A percentile compares a stretch with the other conserved stretches of the same genome.
Conservation (phyloP, 2,888 invertebrate genomes). For the Drosophila silvestris region DNA sequence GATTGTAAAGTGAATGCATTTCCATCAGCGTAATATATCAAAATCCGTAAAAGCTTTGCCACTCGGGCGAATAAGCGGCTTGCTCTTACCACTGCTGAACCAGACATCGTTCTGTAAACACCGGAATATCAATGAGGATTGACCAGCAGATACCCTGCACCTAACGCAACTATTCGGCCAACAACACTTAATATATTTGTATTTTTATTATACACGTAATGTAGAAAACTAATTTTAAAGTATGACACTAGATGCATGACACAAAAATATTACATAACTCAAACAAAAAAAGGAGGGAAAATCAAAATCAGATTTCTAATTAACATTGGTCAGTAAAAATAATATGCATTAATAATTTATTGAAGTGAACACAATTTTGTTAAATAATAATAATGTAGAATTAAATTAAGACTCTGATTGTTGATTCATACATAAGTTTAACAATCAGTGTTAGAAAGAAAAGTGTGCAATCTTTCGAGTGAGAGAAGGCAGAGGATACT, state of each 20-base stretch:
- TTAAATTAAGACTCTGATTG: background rate
- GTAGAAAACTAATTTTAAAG: background rate
- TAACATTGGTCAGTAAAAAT: background rate
- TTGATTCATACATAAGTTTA: background rate
- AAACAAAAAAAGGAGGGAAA: background rate
- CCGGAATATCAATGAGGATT: background rate
- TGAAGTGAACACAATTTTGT: background rate
- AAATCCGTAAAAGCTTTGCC: slow-evolving; percentile 20
- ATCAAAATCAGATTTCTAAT: background rate
- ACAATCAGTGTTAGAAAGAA: background rate
- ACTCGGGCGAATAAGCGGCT: slow-evolving; percentile 30
- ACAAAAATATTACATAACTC: background rate
- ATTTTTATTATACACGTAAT: background rate
- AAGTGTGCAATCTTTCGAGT: background rate
- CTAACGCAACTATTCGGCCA: background rate
- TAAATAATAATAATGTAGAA: background rate
- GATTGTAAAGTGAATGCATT: slow-evolving; percentile 5
- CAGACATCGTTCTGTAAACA: background rate
- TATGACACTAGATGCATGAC: background rate
- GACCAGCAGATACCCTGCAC: slow-evolving; percentile 4
- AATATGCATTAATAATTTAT: background rate
- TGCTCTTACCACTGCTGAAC: background rate
- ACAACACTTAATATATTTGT: background rate
- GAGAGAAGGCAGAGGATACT: background rate
- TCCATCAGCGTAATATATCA: slow-evolving; percentile 24